Evolutionary conservation across 2,797 vertebrate genomes (phyloP).

Genomic region (Poecile montanus): DNA sequence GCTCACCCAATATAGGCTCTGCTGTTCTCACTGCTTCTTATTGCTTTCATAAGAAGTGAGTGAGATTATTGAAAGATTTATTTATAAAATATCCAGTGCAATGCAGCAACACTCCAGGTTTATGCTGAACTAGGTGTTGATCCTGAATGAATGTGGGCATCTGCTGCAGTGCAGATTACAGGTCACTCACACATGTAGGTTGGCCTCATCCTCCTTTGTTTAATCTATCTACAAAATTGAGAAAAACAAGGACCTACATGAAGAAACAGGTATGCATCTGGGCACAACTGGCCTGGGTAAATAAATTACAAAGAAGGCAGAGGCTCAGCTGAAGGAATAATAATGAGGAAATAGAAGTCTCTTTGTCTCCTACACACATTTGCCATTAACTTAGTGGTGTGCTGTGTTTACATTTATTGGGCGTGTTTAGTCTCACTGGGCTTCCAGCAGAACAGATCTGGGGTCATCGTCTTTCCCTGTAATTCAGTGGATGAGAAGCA

Average conservation of each 20-base stretch:
- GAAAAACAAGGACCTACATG: neutral
- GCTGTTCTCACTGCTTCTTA: neutral
- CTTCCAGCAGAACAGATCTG: slow-evolving; percentile 41
- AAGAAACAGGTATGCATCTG: neutral
- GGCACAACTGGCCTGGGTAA: neutral
- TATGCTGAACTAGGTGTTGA: slow-evolving; percentile 38
- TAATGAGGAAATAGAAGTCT: slow-evolving; percentile 25
- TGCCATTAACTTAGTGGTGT: slow-evolving; percentile 25
- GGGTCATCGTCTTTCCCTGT: slow-evolving; percentile 3
- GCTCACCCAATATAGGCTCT: neutral
- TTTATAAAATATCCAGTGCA: slow-evolving; percentile 10
- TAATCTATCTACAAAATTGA: slow-evolving; percentile 18
- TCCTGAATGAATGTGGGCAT: neutral
- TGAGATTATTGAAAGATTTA: slow-evolving; percentile 10
- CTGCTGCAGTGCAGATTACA: slow-evolving; percentile 32
- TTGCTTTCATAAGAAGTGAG: slow-evolving; percentile 9
- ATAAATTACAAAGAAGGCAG: slow-evolving; percentile 7
- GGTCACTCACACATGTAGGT: neutral
- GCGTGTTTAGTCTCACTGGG: slow-evolving; percentile 7
- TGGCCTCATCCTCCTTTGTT: slow-evolving; percentile 28
- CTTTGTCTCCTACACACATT: slow-evolving; percentile 15
- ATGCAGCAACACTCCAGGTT: neutral
- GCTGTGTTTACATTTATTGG: slow-evolving; percentile 32
- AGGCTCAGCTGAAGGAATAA: neutral
- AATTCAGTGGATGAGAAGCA: neutral